These are phyloP conservation scores for Ophraella communa DNA, from an alignment of 2,888 invertebrate species.

Conservation along the genomic window DNA sequence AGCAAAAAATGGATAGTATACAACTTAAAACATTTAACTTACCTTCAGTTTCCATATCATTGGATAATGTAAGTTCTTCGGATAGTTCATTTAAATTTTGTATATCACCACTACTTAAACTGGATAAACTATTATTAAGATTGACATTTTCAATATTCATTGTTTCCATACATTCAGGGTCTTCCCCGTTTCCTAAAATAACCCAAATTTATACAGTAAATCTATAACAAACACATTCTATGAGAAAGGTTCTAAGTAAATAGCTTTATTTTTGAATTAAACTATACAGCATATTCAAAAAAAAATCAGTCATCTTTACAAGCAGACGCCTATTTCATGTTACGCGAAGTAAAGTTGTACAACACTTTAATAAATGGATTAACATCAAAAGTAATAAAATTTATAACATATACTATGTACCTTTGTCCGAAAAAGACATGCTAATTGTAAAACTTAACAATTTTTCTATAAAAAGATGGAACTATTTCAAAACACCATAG, in stretches of 20 bases:
- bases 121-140: conserved; percentile 45
- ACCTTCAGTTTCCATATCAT: conserved; percentile 53
- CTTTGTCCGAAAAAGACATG: conserved; percentile 50
- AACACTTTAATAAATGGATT: not conserved
- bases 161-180: conserved; percentile 48
- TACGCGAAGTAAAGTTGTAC: not conserved
- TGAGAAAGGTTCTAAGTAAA: not conserved
- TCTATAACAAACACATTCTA: conserved; percentile 1
- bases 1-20: not conserved
- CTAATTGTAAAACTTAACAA: conserved; percentile 33
- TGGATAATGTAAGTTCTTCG: conserved; percentile 50
- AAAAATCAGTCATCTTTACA: conserved; percentile 31
- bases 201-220: conserved; percentile 1
- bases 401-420: conserved; percentile 35
- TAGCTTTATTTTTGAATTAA: conserved; percentile 3
- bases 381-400: conserved; percentile 1
- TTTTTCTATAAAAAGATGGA: conserved; percentile 43
- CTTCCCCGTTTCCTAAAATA: conserved; percentile 47
- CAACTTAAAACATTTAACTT: conserved; percentile 5
- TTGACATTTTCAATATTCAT: conserved; percentile 48
- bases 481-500: conserved; percentile 54
- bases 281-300: conserved; percentile 31
- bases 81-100: conserved; percentile 54
- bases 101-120: conserved; percentile 49
- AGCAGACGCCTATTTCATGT: conserved; percentile 44